Conservation (phyloP, 2,113 vertebrate species). For the Centrocercus urophasianus region DNA sequence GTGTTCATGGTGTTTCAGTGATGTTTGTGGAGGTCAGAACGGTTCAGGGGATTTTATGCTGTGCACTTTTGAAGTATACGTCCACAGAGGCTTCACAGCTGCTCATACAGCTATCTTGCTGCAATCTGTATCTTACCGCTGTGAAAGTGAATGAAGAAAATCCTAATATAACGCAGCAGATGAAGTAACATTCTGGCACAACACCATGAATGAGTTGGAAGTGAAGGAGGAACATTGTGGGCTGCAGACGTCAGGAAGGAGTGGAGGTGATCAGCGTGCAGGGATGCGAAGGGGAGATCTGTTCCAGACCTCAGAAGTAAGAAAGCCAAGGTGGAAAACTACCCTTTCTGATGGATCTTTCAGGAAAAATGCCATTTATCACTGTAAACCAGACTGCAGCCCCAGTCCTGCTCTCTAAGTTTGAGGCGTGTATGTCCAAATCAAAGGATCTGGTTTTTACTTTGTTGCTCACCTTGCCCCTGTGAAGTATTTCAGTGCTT, state of each 20-base stretch:
- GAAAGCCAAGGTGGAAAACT: constrained; percentile 40
- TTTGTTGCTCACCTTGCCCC: neutral
- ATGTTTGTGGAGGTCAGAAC: neutral
- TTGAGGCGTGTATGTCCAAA: neutral
- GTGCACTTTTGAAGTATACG: neutral
- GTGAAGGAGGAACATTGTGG: neutral
- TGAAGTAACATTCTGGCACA: constrained; percentile 1
- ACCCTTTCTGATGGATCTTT: neutral
- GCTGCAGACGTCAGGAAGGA: neutral
- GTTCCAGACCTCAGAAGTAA: neutral
- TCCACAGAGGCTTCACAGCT: neutral
- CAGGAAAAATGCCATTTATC: neutral
- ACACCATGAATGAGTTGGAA: neutral
- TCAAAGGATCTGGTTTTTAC: neutral
- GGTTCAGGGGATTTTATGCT: neutral
- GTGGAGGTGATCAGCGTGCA: neutral
- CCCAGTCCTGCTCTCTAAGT: neutral
- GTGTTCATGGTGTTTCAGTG: neutral
- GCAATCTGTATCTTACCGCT: neutral
- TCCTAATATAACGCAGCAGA: neutral
- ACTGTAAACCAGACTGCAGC: neutral
- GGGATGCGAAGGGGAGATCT: constrained; percentile 13
- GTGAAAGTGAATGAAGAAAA: neutral
- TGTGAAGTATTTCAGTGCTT: neutral
- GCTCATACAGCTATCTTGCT: neutral